Base-by-base conservation (phyloP, 2,113 vertebrate genomes). In the Stigmatopora nigra region DNA sequence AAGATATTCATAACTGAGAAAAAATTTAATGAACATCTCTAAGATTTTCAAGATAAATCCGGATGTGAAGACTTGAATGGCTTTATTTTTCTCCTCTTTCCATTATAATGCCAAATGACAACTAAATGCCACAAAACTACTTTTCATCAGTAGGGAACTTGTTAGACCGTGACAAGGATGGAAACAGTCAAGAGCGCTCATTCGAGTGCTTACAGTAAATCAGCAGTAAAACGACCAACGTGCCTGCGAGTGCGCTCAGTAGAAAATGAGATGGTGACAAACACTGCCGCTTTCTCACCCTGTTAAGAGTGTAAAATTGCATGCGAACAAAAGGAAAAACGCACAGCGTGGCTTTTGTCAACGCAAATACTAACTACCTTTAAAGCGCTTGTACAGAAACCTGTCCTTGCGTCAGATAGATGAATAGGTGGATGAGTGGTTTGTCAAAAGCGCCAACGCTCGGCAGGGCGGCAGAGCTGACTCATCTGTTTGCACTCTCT, bases 341-440 rank as follows among this genome's bases (percentile, higher is more conserved):
- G 49, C 46, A 65, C 17, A 25, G 1, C 44, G 69, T 73, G 77
- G 44, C 35, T n/a, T 70, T 64, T 60, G 49, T 69, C 66, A 84
- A 51, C 78, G 70, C 64, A 13, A 53, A 66, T 78, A 76, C 80
- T 70, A 63, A 76, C 80, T 70, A 63, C 73, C 74, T 83, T 80
- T 78, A 64, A 73, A 65, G 69, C 0, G 55, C 73, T 52, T 61
- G 71, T 71, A 78, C 65, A 75, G 72, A 67, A 61, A 70, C 64
- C 69, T 47, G 78, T 81, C 81, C 74, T 78, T 68, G 70, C 77
- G 82, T 86, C 84, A 86, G 86, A 90, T 88, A 86, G 87, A 81
- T 88, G 76, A 76, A 73, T 78, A 81, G 84, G 59, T 65, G 84
- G 87, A 89, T 84, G 85, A 86, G 88, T 88, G 73, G 70, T 69